Conservation (phyloP, 1,140 invertebrate genomes). For the Papilio glaucus region DNA sequence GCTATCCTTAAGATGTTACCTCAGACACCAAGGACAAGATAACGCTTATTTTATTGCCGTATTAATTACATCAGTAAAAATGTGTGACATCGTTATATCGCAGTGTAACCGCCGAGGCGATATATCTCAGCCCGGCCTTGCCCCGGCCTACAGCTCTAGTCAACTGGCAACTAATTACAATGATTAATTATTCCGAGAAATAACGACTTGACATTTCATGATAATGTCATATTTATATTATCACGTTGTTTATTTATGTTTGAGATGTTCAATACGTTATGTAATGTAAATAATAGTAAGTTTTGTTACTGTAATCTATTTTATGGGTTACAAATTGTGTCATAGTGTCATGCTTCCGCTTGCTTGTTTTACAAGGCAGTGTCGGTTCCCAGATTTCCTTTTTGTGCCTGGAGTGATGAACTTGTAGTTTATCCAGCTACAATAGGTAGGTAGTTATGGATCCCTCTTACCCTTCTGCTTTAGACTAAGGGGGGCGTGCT, state of each 20-base stretch:
- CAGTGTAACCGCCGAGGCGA: not conserved
- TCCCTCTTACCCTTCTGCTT: too few species aligned
- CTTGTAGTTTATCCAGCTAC: too few species aligned
- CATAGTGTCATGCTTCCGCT: too few species aligned
- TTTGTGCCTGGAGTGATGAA: too few species aligned
- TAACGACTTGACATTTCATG: constrained; percentile 9
- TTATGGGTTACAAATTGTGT: too few species aligned
- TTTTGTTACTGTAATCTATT: not conserved
- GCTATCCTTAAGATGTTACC: too few species aligned
- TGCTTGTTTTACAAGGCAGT: too few species aligned
- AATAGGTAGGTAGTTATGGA: too few species aligned
- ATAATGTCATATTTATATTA: constrained; percentile 27
- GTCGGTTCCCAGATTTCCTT: too few species aligned
- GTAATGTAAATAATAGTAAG: not conserved
- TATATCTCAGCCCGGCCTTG: constrained; percentile 10
- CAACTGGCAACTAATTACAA: constrained; percentile 20
- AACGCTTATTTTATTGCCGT: too few species aligned
- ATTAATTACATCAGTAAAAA: not conserved
- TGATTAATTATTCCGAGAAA: constrained; percentile 19
- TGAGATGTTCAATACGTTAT: not conserved
- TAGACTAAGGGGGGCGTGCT: too few species aligned
- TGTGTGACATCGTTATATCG: not conserved
- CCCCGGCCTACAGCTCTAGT: constrained; percentile 24
- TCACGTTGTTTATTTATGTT: constrained; percentile 12
- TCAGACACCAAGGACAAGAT: too few species aligned